phyloP scores from a whole-genome alignment of 2,797 vertebrate genomes.

The Saxicola maurus region DNA sequence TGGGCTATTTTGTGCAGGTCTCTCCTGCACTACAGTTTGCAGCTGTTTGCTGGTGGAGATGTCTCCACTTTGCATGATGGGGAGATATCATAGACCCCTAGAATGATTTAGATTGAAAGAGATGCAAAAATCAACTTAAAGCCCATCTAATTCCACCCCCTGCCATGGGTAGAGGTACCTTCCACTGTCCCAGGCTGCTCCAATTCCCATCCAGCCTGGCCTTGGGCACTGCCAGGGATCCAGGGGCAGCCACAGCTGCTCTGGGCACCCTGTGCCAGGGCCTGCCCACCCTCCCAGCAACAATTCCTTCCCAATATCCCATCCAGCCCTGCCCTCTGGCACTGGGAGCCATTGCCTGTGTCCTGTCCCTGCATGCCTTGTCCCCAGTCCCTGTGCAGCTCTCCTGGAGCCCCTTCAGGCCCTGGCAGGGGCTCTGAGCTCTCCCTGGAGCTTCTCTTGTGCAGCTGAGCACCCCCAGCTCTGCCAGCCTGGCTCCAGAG shows the following conservation, averaged over 20 bases:
- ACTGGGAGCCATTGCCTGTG: no score
- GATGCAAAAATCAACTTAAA: neutral
- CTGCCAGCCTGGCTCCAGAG: neutral
- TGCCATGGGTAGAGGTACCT: fast-evolving
- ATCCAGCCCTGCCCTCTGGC: no score
- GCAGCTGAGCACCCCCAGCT: neutral
- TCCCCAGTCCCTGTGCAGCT: neutral
- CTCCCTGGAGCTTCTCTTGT: neutral
- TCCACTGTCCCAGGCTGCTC: fast-evolving
- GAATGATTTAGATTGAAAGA: neutral
- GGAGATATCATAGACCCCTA: fast-evolving
- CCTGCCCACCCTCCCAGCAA: fast-evolving
- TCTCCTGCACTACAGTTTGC: neutral
- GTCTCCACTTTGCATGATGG: neutral
- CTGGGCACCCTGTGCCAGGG: neutral
- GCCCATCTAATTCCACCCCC: fast-evolving
- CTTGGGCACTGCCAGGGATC: neutral
- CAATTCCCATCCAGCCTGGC: fast-evolving
- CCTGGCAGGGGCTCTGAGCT: fast-evolving
- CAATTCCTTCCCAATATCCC: fast-evolving
- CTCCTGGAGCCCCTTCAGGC: neutral
- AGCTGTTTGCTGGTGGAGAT: neutral
- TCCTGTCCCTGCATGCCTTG: fast-evolving
- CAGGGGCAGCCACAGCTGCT: neutral
- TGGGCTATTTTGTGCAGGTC: neutral